phyloP scores from a whole-genome alignment of 2,888 invertebrate genomes.

The Fabriciana adippe region DNA sequence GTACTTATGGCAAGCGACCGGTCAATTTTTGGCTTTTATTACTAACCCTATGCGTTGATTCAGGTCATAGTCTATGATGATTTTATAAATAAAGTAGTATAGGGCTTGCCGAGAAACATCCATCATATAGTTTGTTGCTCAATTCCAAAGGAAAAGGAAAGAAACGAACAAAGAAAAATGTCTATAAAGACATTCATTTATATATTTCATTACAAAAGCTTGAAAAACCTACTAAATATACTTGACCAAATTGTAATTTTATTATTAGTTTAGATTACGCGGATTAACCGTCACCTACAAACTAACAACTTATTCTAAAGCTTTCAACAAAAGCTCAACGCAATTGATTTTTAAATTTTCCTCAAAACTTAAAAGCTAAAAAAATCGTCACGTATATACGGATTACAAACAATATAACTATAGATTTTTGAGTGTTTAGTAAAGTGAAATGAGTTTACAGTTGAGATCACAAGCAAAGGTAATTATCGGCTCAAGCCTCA shows the following conservation, averaged over 20 bases:
- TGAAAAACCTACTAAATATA: neutral
- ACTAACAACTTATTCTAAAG: constrained; percentile 15
- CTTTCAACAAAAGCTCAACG: constrained; percentile 17
- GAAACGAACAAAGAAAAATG: too few relatives aligned
- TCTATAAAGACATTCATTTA: too few relatives aligned
- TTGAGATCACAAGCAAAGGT: constrained; percentile 50
- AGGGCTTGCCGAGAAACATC: too few relatives aligned
- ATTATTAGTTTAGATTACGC: constrained; percentile 4
- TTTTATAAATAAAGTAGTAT: too few relatives aligned
- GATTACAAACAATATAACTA: constrained; percentile 46
- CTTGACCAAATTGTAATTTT: neutral
- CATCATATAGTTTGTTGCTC: too few relatives aligned
- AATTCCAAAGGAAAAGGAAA: too few relatives aligned
- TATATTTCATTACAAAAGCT: too few relatives aligned
- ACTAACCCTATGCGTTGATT: too few relatives aligned
- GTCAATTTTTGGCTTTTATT: too few relatives aligned
- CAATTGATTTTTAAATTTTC: constrained; percentile 27
- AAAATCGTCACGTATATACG: constrained; percentile 39
- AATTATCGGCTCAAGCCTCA: constrained; percentile 47
- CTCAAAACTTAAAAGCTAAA: constrained; percentile 31
- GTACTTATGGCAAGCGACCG: too few relatives aligned
- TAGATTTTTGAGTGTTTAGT: constrained; percentile 45
- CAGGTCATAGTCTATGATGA: too few relatives aligned
- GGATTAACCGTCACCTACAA: neutral
- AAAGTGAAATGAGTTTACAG: constrained; percentile 50